These are phyloP conservation scores for Vandiemenella viatica DNA, from an alignment of 2,888 invertebrate genomes.

Conservation along the genomic window DNA sequence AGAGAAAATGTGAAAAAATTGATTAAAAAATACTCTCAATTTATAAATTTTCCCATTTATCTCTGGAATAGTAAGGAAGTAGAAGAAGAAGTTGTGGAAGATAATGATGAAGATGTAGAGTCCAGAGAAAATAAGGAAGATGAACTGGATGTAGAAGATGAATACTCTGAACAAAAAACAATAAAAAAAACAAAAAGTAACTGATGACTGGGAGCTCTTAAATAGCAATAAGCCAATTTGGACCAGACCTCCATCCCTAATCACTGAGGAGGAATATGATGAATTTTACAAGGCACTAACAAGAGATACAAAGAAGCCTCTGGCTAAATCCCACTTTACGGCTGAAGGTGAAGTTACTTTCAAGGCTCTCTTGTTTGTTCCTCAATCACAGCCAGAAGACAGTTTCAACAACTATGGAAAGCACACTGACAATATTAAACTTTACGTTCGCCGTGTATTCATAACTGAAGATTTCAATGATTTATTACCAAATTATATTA, in stretches of 20 bases:
- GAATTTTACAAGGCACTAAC: neutral
- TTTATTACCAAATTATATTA: slow-evolving; percentile 3
- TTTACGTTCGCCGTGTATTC: slow-evolving; percentile 4
- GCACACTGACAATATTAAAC: slow-evolving; percentile 2
- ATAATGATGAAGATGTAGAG: no score
- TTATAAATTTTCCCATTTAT: neutral
- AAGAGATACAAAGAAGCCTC: neutral
- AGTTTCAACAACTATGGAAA: neutral
- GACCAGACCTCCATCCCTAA: neutral
- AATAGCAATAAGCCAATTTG: neutral
- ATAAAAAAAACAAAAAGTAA: neutral
- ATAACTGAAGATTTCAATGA: slow-evolving; percentile 3
- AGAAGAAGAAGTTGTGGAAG: no score
- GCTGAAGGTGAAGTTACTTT: neutral
- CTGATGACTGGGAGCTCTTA: neutral
- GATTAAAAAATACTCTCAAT: slow-evolving; percentile 1
- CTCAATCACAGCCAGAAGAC: neutral
- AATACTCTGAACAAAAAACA: neutral
- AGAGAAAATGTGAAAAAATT: neutral
- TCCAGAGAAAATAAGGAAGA: neutral
- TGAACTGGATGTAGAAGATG: neutral
- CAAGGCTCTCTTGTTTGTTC: neutral
- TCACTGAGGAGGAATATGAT: slow-evolving; percentile 1
- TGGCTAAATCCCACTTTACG: neutral
- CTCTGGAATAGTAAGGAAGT: neutral